Conservation (phyloP, 1,140 invertebrate genomes). For the Hestina assimilis region DNA sequence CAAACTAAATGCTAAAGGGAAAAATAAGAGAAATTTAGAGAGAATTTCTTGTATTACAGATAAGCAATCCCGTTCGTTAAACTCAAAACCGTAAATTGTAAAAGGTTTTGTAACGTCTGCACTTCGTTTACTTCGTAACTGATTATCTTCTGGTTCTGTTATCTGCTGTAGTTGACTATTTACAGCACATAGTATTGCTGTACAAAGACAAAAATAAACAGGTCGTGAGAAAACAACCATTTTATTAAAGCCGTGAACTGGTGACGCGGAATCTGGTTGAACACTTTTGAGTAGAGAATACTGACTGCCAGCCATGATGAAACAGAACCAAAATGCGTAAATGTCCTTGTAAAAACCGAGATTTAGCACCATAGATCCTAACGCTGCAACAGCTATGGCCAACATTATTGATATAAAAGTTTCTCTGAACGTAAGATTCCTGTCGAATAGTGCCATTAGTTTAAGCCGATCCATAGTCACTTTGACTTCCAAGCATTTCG, state of each 20-base stretch:
- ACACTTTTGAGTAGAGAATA: constrained; percentile 99
- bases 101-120: constrained; percentile 62
- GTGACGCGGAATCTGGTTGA: constrained; percentile 98
- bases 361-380: constrained; percentile 91
- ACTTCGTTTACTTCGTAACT: constrained; percentile 54
- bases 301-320: constrained; percentile 97
- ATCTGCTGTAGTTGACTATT: constrained; percentile 79
- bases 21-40: constrained; percentile 90
- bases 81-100: constrained; percentile 87
- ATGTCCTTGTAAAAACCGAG: constrained; percentile 94
- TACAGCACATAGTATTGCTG: constrained; percentile 85
- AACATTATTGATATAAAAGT: constrained; percentile 91
- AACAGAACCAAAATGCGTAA: constrained; percentile 96
- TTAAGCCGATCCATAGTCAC: constrained; percentile 95
- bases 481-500: constrained; percentile 84
- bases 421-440: constrained; percentile 92
- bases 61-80: constrained; percentile 85
- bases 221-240: constrained; percentile 96
- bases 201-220: constrained; percentile 96
- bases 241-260: constrained; percentile 98
- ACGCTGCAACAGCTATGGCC: constrained; percentile 90
- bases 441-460: constrained; percentile 94
- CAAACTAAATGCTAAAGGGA: constrained; percentile 95
- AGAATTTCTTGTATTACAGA: constrained; percentile 85
- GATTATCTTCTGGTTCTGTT: constrained; percentile 34